Evolutionary conservation across 2,888 invertebrate species (phyloP), one percentile per base, ranked within the genome.

Genomic region (Nysson spinosus): DNA sequence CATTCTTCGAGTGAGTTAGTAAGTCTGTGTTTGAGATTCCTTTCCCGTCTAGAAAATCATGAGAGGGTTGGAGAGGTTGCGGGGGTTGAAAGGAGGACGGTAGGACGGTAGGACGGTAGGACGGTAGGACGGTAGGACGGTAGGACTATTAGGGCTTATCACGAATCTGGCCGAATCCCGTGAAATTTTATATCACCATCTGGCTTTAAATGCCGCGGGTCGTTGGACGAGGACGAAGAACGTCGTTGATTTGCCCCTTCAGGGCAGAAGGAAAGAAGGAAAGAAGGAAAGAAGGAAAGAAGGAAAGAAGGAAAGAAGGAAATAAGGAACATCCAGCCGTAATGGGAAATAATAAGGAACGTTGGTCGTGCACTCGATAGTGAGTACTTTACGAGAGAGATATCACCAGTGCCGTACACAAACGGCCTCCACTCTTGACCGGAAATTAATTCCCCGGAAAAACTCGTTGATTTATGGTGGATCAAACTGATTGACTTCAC

Each of bases 321-420:
- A n/a, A n/a, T n/a, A n/a, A n/a, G n/a, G 54, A 64, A 56, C 56
- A 51, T 58, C 40, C 69, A 44, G 40, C 43, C 43, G 65, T 71
- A 62, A 69, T 71, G 62, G 69, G 57, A 57, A 66, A 71, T 69
- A 65, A 69, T 69, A 71, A 69, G 61, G 56, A 66, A 50, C 51
- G 56, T 54, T n/a, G 62, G 49, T 37, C 54, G 43, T 49, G 49
- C 20, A 51, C 58, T 62, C 58, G 69, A 68, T 65, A 60, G 40
- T 46, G 56, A 66, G 42, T 37, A 46, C 52, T 40, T 50, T 26
- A 7, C 6, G 43, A 28, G 49, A 57, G 52, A 66, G 57, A 46
- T 1, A 12, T 32, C 43, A 39, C 24, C 65, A 63, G 65, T 28
- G 39, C 58, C 51, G 64, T 57, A 43, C 22, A 28, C 3, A 5